Evolutionary conservation across 2,888 invertebrate genomes (phyloP).

Genomic region (Drosophila mimetica): DNA sequence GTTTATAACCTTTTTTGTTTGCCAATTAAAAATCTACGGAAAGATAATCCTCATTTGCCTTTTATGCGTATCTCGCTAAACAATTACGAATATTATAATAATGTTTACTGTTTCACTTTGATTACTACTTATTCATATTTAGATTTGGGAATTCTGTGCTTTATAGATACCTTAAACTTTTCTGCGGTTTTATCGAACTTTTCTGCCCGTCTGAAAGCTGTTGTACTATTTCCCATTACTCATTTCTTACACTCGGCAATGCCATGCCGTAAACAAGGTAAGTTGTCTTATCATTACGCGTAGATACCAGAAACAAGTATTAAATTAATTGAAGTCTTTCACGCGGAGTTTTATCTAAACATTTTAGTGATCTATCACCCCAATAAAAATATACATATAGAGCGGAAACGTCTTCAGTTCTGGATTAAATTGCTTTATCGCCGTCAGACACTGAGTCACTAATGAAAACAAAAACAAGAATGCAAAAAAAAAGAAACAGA

Average conservation of each 20-base stretch:
- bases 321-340: conserved; percentile 22
- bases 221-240: conserved; percentile 30
- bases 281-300: conserved; percentile 6
- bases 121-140: not conserved
- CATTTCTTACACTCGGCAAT: conserved; percentile 9
- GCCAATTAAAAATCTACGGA: no score
- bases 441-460: conserved; percentile 17
- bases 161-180: not conserved
- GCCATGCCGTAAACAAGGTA: conserved; percentile 1
- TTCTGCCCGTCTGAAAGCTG: not conserved
- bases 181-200: not conserved
- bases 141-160: not conserved
- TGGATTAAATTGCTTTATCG: conserved; percentile 19
- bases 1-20: no score
- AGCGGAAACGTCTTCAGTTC: not conserved
- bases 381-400: not conserved
- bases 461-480: not conserved
- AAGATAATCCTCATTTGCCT: no score
- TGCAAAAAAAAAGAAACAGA: conserved; percentile 1
- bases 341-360: conserved; percentile 5
- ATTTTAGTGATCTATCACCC: conserved; percentile 17
- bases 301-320: conserved; percentile 12
- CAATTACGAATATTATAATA: no score
- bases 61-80: no score
- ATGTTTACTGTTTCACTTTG: not conserved